Evolutionary conservation across 37 sponge, comb jelly and placozoan species (phyloP).

Genomic region (Cliona cf. orientalis): DNA sequence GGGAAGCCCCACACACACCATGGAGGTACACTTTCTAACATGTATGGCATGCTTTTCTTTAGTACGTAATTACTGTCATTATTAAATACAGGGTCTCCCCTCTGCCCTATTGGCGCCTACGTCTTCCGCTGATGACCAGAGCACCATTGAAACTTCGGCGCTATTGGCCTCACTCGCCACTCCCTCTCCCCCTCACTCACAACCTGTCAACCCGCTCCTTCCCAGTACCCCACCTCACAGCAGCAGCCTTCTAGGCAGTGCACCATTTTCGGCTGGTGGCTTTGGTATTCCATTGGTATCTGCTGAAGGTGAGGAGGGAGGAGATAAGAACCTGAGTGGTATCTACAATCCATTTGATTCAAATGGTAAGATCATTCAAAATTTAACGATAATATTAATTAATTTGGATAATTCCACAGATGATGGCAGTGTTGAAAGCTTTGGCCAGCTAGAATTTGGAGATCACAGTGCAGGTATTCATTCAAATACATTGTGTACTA

Average conservation of each 20-base stretch:
- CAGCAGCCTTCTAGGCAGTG: not conserved
- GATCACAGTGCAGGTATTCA: constrained; percentile 29
- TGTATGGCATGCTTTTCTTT: too few species aligned
- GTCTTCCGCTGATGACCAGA: constrained; percentile 1
- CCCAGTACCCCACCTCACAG: not conserved
- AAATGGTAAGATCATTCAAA: constrained; percentile 12
- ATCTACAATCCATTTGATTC: constrained; percentile 53
- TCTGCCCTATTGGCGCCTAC: constrained; percentile 11
- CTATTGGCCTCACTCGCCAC: too few species aligned
- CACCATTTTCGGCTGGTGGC: too few species aligned
- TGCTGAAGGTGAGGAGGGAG: not conserved
- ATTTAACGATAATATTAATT: not conserved
- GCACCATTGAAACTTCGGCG: too few species aligned
- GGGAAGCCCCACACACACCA: too few species aligned
- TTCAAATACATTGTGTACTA: too few species aligned
- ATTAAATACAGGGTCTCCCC: constrained; percentile 30
- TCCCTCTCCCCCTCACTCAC: not conserved
- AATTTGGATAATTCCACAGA: not conserved
- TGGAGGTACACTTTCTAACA: too few species aligned
- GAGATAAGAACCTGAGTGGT: not conserved
- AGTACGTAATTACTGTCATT: too few species aligned
- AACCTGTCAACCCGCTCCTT: not conserved
- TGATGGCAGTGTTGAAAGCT: not conserved
- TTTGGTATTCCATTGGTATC: too few species aligned
- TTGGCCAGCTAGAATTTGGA: constrained; percentile 19